Evolutionary conservation across 2,888 invertebrate species (phyloP).

Genomic region (Rhingia rostrata): DNA sequence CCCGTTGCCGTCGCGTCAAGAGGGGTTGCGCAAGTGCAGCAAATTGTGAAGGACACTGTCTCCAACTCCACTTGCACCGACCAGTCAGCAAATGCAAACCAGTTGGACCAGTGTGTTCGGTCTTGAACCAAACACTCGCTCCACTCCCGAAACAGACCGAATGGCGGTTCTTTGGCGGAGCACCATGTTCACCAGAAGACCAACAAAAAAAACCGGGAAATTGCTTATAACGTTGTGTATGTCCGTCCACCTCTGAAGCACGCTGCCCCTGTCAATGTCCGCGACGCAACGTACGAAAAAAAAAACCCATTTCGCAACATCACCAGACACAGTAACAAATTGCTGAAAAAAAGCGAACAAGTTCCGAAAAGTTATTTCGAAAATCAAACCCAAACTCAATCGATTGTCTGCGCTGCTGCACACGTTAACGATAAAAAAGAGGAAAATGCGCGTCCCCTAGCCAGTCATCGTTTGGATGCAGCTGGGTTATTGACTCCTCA

Average conservation of each 20-base stretch:
- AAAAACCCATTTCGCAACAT: slow-evolving; percentile 26
- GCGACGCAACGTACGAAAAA: slow-evolving; percentile 4
- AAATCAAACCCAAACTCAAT: slow-evolving; percentile 62
- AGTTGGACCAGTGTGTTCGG: slow-evolving; percentile 56
- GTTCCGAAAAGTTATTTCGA: slow-evolving; percentile 56
- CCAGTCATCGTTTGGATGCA: slow-evolving; percentile 61
- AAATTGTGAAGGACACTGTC: slow-evolving; percentile 59
- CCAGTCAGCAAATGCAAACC: slow-evolving; percentile 21
- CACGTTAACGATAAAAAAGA: slow-evolving; percentile 33
- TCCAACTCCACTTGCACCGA: slow-evolving; percentile 1
- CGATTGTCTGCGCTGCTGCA: slow-evolving; percentile 66
- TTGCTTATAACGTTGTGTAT: slow-evolving; percentile 36
- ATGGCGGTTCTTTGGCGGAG: slow-evolving; percentile 42
- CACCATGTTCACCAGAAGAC: neutral
- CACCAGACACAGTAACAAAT: slow-evolving; percentile 66
- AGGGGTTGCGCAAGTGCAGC: slow-evolving; percentile 43
- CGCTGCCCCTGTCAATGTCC: slow-evolving; percentile 51
- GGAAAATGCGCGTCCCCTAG: slow-evolving; percentile 1
- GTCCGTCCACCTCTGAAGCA: slow-evolving; percentile 18
- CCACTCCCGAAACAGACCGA: slow-evolving; percentile 42
- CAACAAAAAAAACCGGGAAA: slow-evolving; percentile 12
- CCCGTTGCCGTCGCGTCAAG: neutral
- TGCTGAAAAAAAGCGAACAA: slow-evolving; percentile 31
- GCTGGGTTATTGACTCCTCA: slow-evolving; percentile 59
- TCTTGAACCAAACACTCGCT: slow-evolving; percentile 10